Evolutionary conservation across 2,113 vertebrate genomes (phyloP), one percentile per base, ranked within the genome.

Genomic region (Puma concolor): DNA sequence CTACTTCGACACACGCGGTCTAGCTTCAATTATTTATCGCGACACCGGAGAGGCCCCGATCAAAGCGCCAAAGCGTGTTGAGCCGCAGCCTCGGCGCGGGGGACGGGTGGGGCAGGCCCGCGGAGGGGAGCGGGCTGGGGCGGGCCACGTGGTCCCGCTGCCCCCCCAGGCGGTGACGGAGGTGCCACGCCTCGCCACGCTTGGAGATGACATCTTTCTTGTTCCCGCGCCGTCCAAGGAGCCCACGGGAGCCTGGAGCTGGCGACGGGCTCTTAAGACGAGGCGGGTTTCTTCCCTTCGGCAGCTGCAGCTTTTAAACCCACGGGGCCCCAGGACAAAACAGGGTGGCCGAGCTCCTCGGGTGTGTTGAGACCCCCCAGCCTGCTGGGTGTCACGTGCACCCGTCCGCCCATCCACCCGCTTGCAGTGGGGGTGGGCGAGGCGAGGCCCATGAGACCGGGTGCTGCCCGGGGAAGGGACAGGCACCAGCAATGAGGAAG

Each of bases 161-260:
- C 50, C 12, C 1, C 14, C 1, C 29, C 44, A 9, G 0, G 23
- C 19, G 8, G 14, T 7, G 4, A 36, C 0, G 12, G n/a, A 16
- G 17, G 8, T 0, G 0, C 36, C 0, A 0, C 8, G 33, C 33
- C 3, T 54, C 6, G 0, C 1, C 0, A 0, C 31, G 5, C 69
- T 13, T 5, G 0, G 33, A 25, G 76, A 25, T 29, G 79, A 17
- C 63, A 1, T n/a, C 41, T 71, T 21, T n/a, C 41, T 71, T 21
- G 27, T 63, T 69, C 27, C 27, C 0, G 52, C 0, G 12, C 25
- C 2, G 4, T 60, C 38, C 5, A 50, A 16, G 1, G 67, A 63
- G 9, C n/a, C 4, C 1, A 13, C 1, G 16, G 83, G 33, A 15
- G 2, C 14, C 8, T 0, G 4, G 83, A n/a, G 44, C 23, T 0